Evolutionary conservation across 2,113 vertebrate species (phyloP).

Genomic region (Cyanistes caeruleus): DNA sequence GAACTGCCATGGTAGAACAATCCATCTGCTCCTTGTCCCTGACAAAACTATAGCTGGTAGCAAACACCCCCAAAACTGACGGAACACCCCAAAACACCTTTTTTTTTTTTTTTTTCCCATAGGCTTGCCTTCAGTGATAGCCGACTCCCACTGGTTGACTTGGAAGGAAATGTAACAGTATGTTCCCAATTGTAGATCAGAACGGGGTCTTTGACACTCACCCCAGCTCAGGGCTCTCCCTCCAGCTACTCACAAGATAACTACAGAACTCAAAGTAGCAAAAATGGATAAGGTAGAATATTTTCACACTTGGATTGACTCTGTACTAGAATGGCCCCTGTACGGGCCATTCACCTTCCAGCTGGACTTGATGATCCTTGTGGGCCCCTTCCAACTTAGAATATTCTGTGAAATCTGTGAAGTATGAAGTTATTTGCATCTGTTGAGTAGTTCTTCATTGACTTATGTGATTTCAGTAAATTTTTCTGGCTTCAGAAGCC

Average conservation of each 20-base stretch:
- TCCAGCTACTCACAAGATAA: neutral
- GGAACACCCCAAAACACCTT: neutral
- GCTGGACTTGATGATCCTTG: neutral
- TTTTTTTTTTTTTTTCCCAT: neutral
- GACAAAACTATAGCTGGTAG: neutral
- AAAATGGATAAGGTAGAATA: neutral
- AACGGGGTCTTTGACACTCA: neutral
- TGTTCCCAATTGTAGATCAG: accelerated
- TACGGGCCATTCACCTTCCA: neutral
- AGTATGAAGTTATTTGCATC: neutral
- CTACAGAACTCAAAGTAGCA: accelerated
- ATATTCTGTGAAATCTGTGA: neutral
- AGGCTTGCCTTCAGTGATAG: neutral
- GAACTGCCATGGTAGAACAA: neutral
- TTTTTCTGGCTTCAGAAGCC: neutral
- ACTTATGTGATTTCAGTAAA: neutral
- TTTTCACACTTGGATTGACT: neutral
- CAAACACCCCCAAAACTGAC: neutral
- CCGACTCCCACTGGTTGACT: neutral
- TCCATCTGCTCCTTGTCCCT: neutral
- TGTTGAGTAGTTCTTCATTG: neutral
- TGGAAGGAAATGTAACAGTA: neutral
- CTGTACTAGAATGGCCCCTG: neutral
- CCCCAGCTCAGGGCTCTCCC: neutral
- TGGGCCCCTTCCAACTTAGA: neutral